These are phyloP conservation scores for Ficedula albicollis DNA, from an alignment of 2,797 vertebrate species.

Conservation along the genomic window DNA sequence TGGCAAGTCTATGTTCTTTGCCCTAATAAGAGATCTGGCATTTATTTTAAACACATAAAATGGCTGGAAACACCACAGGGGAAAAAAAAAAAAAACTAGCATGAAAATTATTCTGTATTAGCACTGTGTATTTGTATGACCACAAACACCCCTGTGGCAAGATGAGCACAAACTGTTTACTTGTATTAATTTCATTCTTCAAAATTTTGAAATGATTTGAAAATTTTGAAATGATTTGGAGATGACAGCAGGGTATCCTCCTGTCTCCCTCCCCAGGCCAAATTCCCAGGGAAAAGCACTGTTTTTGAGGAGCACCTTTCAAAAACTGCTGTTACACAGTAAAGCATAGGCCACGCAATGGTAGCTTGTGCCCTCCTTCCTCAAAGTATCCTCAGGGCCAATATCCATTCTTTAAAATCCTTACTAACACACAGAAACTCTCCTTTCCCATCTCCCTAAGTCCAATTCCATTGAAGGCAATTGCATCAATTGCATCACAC, in stretches of 20 bases:
- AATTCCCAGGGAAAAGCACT: neutral
- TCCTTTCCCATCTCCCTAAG: neutral
- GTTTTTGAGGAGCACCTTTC: neutral
- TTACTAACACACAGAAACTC: neutral
- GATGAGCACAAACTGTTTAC: neutral
- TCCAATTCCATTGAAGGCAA: neutral
- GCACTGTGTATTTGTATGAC: rapidly evolving
- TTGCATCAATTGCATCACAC: neutral
- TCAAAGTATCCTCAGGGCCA: neutral
- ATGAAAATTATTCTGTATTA: neutral
- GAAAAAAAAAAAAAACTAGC: rapidly evolving
- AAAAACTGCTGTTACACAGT: neutral
- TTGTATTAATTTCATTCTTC: neutral
- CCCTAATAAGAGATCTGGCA: neutral
- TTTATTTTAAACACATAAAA: neutral
- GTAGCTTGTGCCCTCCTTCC: neutral
- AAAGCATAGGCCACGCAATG: rapidly evolving
- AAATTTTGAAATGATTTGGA: neutral
- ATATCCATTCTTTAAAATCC: neutral
- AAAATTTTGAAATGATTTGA: neutral
- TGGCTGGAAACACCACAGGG: neutral
- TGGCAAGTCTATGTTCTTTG: neutral
- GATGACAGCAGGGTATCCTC: no score
- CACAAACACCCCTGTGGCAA: rapidly evolving
- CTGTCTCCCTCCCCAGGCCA: neutral